Base-by-base conservation (phyloP, 64 coral and sea anemone species). In the Montipora sp. region DNA sequence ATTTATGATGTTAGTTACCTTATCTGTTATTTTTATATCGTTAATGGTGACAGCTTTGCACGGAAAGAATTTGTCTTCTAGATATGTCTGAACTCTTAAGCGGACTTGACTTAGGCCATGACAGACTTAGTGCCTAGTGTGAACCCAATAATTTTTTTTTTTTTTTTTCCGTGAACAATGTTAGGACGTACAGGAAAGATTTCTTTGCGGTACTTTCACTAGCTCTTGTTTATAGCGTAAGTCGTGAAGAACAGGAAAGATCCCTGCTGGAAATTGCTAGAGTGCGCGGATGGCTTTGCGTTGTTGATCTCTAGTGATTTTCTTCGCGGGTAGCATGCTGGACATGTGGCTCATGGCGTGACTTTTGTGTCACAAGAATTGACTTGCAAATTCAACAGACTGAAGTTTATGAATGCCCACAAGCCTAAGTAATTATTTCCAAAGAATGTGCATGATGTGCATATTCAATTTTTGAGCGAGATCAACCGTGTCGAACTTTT, bases 101-200 rank as follows among this genome's bases (percentile, higher is more conserved):
- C 77, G 10, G 48, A 79, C 77, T 78, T 78, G 76, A 79, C 77
- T 79, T 21, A 55, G 8, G 77, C 46, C 55, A 79, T 57, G 48
- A 79, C 18, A 7, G 48, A 79, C 77, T 79, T 79, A 79, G 77
- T 55, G 77, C 7, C 2, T 79, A 79, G 77, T 79, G 49, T 79
- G 77, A 75, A 94, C 87, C 18, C 73, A 73, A 55, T 5, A 7
- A 55, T 55, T 55, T 2, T 36, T 2, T 36, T 36, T 36, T 36
- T 36, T 36, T 36, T 36, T 36, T 36, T 36, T 27, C 27, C 53
- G 6, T 57, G 53, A 57, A 57, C 53, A 57, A 57, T 57, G 7
- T 57, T 8, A 1, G 11, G 1, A 8, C 6, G 7, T 57, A 11
- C 11, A 57, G 11, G 53, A 57, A 57, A 57, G 0, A 8, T 57